Evolutionary conservation across 1,140 invertebrate species (phyloP).

Genomic region (Diachasmimorpha longicaudata): DNA sequence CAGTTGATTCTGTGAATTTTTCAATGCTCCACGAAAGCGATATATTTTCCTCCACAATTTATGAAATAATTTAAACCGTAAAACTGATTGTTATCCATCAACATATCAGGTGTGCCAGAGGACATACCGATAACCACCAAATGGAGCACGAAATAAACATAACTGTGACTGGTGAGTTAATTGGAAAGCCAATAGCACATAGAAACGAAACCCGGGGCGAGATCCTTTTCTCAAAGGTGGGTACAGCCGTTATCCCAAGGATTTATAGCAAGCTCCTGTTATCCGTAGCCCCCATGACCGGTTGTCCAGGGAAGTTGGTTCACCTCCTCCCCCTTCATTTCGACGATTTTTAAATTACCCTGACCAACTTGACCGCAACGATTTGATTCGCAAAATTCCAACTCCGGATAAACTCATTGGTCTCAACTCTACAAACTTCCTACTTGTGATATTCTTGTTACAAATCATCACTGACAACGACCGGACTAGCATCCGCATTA

Average conservation of each 20-base stretch:
- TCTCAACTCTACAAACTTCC: conserved; percentile 6
- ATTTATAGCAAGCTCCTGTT: conserved; percentile 31
- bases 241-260: conserved; percentile 33
- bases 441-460: neutral
- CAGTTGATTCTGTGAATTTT: too few species aligned
- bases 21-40: too few species aligned
- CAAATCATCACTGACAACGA: neutral
- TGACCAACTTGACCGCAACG: conserved; percentile 26
- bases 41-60: too few species aligned
- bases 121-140: neutral
- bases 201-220: conserved; percentile 27
- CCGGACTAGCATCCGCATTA: neutral
- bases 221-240: conserved; percentile 18
- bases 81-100: neutral
- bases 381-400: conserved; percentile 29
- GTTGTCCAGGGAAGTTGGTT: conserved; percentile 28
- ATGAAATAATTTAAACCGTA: too few species aligned
- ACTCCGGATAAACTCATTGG: neutral
- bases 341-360: conserved; percentile 21
- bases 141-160: conserved; percentile 20
- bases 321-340: neutral
- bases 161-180: conserved; percentile 28
- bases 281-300: conserved; percentile 30
- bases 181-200: conserved; percentile 25
- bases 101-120: neutral